These are phyloP conservation scores for Globicephala melas DNA, from an alignment of 2,113 vertebrate species.

Conservation along the genomic window DNA sequence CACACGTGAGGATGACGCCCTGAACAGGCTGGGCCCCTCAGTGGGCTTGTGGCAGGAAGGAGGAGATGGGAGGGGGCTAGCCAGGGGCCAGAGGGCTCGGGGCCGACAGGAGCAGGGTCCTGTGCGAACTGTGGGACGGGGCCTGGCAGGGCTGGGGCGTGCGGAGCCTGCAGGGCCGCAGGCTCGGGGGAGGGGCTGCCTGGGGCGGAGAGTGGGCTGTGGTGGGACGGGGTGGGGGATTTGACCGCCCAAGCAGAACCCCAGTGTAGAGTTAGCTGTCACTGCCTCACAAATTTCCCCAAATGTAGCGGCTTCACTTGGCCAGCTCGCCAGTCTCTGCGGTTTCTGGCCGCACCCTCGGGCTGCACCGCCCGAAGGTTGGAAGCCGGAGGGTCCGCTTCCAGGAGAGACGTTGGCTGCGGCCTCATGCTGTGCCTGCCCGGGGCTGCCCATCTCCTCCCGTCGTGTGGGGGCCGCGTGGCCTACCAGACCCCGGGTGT, in stretches of 20 bases:
- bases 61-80: background rate
- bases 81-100: background rate
- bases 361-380: background rate
- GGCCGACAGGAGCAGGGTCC: background rate
- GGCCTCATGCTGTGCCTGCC: background rate
- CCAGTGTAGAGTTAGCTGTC: too few relatives aligned
- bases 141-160: background rate
- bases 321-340: background rate
- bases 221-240: background rate
- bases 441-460: background rate
- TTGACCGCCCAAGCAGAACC: background rate
- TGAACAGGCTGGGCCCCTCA: background rate
- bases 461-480: rapidly evolving
- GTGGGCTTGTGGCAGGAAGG: background rate
- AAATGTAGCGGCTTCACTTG: rapidly evolving
- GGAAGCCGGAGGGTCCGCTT: background rate
- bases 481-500: background rate
- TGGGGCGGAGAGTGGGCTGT: background rate
- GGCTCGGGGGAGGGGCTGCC: background rate
- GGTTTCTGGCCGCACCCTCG: background rate
- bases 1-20: background rate
- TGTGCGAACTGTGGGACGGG: too few relatives aligned
- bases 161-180: background rate
- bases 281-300: background rate
- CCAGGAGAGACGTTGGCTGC: rapidly evolving